A percentile compares a stretch with the other conserved stretches of the same genome.
phyloP scores from a whole-genome alignment of 2,113 vertebrate genomes.

The Alectura lathami region DNA sequence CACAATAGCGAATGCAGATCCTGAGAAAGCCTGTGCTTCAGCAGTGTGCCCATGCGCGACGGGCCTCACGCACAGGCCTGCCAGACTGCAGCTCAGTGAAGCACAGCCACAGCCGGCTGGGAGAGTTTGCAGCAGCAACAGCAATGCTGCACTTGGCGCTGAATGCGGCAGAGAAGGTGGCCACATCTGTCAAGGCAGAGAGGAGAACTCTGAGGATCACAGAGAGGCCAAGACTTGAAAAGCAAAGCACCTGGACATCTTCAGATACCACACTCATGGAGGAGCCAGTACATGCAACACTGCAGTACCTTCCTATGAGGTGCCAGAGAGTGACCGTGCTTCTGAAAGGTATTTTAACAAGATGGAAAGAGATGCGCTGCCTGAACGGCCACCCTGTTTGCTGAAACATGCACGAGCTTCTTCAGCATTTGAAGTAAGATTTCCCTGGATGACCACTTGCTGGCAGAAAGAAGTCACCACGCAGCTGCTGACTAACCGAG shows the following conservation, averaged over 20 bases:
- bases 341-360: background rate
- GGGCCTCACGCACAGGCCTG: background rate
- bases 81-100: background rate
- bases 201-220: no score
- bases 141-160: background rate
- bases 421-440: background rate
- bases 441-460: background rate
- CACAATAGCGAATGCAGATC: background rate
- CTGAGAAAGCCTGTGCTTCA: background rate
- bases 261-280: fast-evolving
- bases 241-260: background rate
- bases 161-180: background rate
- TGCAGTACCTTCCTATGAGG: background rate
- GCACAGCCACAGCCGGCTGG: background rate
- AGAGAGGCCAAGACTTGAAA: background rate
- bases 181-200: fast-evolving
- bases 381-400: background rate
- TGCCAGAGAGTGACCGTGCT: fast-evolving
- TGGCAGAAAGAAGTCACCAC: background rate
- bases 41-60: background rate
- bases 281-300: fast-evolving
- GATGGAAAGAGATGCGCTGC: background rate
- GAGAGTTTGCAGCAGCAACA: background rate
- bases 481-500: background rate
- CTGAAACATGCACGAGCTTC: fast-evolving